Percentiles rank a stretch among this genome's conserved stretches.
phyloP scores from a whole-genome alignment of 1,140 invertebrate species.

The Cyphomyrmex costatus region DNA sequence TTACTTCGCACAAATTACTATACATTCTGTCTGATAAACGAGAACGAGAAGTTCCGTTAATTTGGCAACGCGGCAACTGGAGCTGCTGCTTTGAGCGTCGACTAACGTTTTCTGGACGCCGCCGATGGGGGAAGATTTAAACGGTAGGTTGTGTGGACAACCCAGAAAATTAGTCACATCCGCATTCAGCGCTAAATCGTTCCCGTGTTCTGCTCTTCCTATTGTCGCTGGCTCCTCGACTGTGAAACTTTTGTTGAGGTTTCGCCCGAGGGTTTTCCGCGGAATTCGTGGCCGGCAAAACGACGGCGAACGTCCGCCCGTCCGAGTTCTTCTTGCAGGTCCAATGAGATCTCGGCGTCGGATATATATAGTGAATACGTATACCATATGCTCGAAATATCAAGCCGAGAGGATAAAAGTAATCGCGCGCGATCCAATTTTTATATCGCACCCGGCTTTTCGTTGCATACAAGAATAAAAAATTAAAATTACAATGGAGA shows the following conservation, averaged over 20 bases:
- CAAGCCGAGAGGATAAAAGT: conserved; percentile 16
- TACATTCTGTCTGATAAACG: conserved; percentile 29
- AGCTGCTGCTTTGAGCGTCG: conserved; percentile 58
- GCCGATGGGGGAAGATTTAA: conserved; percentile 78
- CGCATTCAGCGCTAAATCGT: conserved; percentile 82
- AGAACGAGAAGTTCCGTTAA: conserved; percentile 48
- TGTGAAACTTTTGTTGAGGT: conserved; percentile 84
- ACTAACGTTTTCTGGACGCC: conserved; percentile 69
- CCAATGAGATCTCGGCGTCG: conserved; percentile 44
- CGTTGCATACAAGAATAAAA: not conserved
- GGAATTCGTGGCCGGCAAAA: conserved; percentile 69
- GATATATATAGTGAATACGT: conserved; percentile 40
- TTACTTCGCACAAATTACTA: conserved; percentile 7
- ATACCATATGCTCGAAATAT: conserved; percentile 4
- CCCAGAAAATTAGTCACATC: conserved; percentile 85
- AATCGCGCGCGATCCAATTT: conserved; percentile 38
- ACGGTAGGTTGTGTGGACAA: conserved; percentile 81
- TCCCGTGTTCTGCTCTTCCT: conserved; percentile 75
- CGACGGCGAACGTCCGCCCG: conserved; percentile 34
- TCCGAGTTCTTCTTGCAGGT: conserved; percentile 43
- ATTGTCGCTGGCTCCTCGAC: conserved; percentile 82
- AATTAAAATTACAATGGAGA: not conserved
- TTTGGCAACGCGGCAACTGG: conserved; percentile 53
- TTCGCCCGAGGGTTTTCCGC: conserved; percentile 79
- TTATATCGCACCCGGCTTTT: not conserved